Percentiles rank a stretch among this genome's conserved stretches.
phyloP scores from a whole-genome alignment of 2,113 vertebrate species.

The Mustelus asterias region DNA sequence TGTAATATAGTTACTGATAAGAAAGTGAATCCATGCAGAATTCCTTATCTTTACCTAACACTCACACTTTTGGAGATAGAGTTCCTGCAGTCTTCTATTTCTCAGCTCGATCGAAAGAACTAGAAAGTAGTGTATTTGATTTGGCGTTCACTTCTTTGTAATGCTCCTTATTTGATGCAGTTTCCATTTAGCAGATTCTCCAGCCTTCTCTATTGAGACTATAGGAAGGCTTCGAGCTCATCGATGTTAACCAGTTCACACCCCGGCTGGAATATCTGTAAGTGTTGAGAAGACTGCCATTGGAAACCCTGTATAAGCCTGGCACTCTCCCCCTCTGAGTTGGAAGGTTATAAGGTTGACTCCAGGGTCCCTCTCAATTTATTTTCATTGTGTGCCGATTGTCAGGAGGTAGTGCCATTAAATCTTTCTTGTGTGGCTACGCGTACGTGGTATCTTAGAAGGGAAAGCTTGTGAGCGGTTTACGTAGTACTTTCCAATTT shows the following conservation, averaged over 20 bases:
- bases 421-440: not conserved
- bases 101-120: not conserved
- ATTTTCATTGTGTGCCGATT: not conserved
- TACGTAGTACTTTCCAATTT: not conserved
- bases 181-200: not conserved
- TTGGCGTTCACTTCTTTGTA: not conserved
- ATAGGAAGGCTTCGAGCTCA: not conserved
- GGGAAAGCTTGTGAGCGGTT: not conserved
- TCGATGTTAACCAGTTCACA: not conserved
- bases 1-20: slow-evolving; percentile 35
- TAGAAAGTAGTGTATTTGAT: not conserved
- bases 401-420: too few species aligned
- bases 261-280: not conserved
- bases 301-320: too few species aligned
- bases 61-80: not conserved
- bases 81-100: slow-evolving; percentile 6
- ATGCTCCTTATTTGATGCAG: not conserved
- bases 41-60: slow-evolving; percentile 31
- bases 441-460: not conserved
- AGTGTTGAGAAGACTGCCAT: not conserved
- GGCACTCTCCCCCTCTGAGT: not conserved
- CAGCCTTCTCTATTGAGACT: not conserved
- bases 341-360: not conserved
- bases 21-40: slow-evolving; percentile 32
- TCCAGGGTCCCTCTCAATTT: not conserved